A percentile compares a stretch with the other conserved stretches of the same genome.
phyloP scores from a whole-genome alignment of 2,113 vertebrate genomes.

The Myotis lucifugus region DNA sequence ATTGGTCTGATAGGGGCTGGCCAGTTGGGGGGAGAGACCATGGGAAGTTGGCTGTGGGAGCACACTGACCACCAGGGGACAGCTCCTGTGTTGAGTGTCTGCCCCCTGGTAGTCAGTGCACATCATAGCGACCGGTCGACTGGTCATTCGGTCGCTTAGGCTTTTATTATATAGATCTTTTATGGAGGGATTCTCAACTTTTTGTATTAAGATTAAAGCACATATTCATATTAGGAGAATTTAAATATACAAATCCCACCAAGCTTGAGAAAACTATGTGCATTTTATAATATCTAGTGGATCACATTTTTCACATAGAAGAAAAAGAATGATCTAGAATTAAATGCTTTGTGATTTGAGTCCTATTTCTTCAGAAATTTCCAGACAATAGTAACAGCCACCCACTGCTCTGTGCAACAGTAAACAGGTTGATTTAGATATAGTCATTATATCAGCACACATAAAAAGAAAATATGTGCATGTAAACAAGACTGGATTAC shows the following conservation, averaged over 20 bases:
- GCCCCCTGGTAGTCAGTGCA: too few relatives aligned
- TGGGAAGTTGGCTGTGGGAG: too few relatives aligned
- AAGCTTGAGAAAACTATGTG: not conserved
- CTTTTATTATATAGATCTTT: not conserved
- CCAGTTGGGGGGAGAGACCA: too few relatives aligned
- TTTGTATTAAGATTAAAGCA: not conserved
- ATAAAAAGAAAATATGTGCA: conserved; percentile 53
- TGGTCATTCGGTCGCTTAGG: too few relatives aligned
- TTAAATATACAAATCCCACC: not conserved
- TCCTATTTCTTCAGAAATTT: conserved; percentile 44
- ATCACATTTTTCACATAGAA: not conserved
- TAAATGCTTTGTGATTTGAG: conserved; percentile 43
- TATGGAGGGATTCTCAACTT: not conserved
- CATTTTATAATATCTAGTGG: not conserved
- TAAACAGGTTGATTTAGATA: conserved; percentile 58
- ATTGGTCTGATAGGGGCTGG: too few relatives aligned
- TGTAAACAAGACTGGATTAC: conserved; percentile 51
- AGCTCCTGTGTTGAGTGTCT: too few relatives aligned
- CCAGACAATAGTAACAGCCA: conserved; percentile 45
- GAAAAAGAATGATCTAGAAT: conserved; percentile 20
- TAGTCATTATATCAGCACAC: conserved; percentile 43
- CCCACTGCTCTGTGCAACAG: conserved; percentile 39
- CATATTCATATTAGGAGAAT: not conserved
- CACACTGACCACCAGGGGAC: too few relatives aligned
- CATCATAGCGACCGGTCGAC: too few relatives aligned